Evolutionary conservation across 2,797 vertebrate genomes (phyloP).

Genomic region (Selene dorsalis): DNA sequence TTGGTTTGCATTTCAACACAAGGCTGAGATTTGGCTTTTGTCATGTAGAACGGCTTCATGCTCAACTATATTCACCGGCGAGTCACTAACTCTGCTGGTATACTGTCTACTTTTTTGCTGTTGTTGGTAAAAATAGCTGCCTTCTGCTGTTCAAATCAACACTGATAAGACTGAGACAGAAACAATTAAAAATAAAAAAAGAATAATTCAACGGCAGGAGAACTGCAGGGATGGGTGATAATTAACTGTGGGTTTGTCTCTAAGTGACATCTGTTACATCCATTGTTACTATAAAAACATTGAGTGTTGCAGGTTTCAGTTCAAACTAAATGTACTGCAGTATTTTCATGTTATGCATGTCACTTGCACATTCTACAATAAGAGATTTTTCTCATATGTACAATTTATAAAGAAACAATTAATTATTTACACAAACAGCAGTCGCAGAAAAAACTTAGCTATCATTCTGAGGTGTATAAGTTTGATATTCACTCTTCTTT

Average conservation of each 20-base stretch:
- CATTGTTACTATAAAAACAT: not conserved
- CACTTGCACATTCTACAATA: not conserved
- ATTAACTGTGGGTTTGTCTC: not conserved
- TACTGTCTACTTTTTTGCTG: not conserved
- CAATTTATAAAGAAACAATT: not conserved
- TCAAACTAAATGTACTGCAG: not conserved
- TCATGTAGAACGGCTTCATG: not conserved
- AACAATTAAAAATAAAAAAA: constrained; percentile 2
- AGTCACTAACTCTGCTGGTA: not conserved
- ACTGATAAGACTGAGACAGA: not conserved
- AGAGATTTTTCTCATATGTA: not conserved
- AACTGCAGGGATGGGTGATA: not conserved
- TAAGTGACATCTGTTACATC: not conserved
- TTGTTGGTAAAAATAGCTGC: not conserved
- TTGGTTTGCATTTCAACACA: not conserved
- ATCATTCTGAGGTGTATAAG: not conserved
- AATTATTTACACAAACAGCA: not conserved
- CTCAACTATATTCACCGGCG: not conserved
- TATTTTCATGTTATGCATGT: not conserved
- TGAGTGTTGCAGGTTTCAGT: not conserved
- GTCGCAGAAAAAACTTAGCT: not conserved
- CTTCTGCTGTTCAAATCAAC: not conserved
- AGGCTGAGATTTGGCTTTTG: too few relatives aligned
- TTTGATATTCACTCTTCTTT: not conserved
- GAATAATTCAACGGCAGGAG: not conserved